Conservation (phyloP, 2,888 invertebrate genomes). For the Oligia latruncula region DNA sequence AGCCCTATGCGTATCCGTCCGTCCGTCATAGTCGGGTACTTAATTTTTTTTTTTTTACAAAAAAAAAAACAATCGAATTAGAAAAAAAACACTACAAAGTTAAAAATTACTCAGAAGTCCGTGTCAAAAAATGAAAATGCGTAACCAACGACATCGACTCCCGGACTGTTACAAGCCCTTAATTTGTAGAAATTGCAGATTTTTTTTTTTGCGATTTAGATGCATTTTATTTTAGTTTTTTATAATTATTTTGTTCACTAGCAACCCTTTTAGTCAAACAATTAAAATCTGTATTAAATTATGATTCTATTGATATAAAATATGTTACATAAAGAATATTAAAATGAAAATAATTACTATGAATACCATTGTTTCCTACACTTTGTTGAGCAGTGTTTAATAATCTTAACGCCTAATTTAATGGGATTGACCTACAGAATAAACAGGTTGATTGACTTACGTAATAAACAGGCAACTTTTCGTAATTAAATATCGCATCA, state of each 20-base stretch:
- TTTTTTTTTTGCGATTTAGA: no score
- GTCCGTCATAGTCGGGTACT: no score
- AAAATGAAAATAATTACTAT: background rate
- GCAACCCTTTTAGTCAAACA: background rate
- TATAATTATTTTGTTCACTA: background rate
- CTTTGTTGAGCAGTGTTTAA: background rate
- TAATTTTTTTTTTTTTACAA: no score
- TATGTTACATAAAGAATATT: background rate
- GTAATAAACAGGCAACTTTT: background rate
- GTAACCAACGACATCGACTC: no score
- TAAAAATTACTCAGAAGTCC: no score
- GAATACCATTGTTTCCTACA: background rate
- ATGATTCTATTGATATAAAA: background rate
- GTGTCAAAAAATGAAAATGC: no score
- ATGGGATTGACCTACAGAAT: background rate
- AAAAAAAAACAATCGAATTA: no score
- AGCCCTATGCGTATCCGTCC: no score
- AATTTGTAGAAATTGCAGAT: no score
- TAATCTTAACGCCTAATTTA: background rate
- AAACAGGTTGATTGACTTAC: background rate
- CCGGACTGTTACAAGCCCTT: no score
- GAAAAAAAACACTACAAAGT: no score
- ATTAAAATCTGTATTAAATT: background rate
- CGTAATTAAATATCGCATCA: background rate
- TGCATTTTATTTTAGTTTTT: background rate